A percentile compares a stretch with the other conserved stretches of the same genome.
These are phyloP conservation scores for Cochlearius cochlearius DNA, from an alignment of 2,113 vertebrate genomes.

Conservation along the genomic window DNA sequence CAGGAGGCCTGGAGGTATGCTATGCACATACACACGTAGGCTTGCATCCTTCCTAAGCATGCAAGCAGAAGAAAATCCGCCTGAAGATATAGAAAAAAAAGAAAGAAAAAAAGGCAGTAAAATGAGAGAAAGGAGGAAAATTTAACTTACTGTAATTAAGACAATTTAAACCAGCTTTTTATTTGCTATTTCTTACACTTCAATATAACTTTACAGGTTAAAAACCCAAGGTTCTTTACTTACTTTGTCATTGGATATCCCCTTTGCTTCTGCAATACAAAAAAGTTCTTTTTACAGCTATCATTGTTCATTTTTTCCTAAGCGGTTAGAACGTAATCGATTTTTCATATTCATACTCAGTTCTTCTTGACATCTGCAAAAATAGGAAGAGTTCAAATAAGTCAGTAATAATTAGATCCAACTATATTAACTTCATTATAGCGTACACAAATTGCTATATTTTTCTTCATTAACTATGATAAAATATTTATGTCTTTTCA, in stretches of 20 bases:
- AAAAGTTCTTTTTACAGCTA: background rate
- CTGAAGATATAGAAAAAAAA: background rate
- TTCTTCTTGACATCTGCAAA: background rate
- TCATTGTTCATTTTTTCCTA: background rate
- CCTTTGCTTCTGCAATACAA: background rate
- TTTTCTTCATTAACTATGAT: background rate
- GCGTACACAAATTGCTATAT: background rate
- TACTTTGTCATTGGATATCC: background rate
- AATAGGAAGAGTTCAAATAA: background rate
- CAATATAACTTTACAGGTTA: background rate
- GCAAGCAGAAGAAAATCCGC: background rate
- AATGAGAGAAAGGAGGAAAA: background rate
- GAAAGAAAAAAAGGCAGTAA: background rate
- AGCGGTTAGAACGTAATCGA: background rate
- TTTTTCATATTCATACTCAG: background rate
- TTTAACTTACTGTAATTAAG: background rate
- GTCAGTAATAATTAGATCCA: background rate
- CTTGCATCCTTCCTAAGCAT: background rate
- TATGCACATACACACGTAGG: background rate
- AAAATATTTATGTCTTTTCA: background rate
- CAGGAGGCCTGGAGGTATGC: background rate
- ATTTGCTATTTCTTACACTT: background rate
- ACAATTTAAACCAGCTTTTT: background rate
- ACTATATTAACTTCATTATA: background rate
- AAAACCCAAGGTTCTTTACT: background rate